These are phyloP conservation scores for Microtus oregoni DNA, from an alignment of 2,113 vertebrate genomes.

Conservation along the genomic window DNA sequence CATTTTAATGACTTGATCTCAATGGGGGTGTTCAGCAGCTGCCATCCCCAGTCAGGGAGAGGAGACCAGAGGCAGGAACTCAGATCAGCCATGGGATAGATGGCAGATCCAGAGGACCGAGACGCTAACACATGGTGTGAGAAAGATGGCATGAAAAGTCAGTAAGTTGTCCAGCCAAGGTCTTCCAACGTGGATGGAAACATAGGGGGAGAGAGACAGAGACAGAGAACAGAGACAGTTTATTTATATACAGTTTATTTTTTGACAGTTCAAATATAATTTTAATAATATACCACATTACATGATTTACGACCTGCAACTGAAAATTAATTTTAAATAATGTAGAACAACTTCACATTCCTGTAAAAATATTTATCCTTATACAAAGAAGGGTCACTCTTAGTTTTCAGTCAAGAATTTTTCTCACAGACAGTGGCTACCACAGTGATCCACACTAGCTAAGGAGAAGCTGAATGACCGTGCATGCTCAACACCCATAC, in stretches of 20 bases:
- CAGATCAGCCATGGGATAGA: accelerated
- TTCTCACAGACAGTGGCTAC: neutral
- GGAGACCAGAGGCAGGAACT: neutral
- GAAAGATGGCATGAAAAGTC: neutral
- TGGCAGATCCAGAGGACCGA: neutral
- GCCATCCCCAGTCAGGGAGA: accelerated
- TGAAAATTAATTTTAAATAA: constrained; percentile 30
- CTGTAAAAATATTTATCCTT: constrained; percentile 33
- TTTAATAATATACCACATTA: constrained; percentile 25
- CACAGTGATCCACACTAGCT: neutral
- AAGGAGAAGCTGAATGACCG: neutral
- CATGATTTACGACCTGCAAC: constrained; percentile 23
- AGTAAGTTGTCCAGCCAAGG: neutral
- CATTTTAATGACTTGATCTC: accelerated
- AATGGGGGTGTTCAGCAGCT: neutral
- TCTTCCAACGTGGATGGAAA: neutral
- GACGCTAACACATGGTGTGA: neutral
- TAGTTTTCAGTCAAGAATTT: neutral
- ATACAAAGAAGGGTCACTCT: neutral
- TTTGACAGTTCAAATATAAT: constrained; percentile 43
- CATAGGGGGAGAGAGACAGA: too few species aligned
- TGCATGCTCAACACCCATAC: neutral
- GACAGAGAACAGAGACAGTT: too few species aligned
- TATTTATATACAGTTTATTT: neutral
- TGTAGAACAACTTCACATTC: neutral